Evolutionary conservation across 2,113 vertebrate species (phyloP), one percentile per base, ranked within the genome.

Genomic region (Hyperoodon ampullatus): DNA sequence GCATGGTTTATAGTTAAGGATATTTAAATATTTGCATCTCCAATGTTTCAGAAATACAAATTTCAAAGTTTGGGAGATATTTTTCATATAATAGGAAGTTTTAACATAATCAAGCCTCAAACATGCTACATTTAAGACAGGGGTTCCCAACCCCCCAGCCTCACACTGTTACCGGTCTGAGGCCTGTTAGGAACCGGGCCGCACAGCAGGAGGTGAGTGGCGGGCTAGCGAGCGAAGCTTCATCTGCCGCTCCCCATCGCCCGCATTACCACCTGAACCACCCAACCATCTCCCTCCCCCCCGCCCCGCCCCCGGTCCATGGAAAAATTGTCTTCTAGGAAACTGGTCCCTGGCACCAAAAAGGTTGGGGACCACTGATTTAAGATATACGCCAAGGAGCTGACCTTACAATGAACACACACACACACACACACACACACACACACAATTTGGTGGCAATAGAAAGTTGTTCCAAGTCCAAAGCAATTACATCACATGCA

Each of bases 21-120:
- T 78, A 75, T 80, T 82, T 86, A 82, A 91, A 83, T 81, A 85
- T 75, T 44, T 84, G 6, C 47, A 95, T 77, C 71, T 92, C 35
- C 33, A 94, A 53, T 60, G 13, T 88, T 82, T 94, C n/a, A 82
- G 82, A 78, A 81, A 39, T 74, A 93, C 30, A 71, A 35, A 90
- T 92, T 82, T 92, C 18, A 35, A 92, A 81, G 26, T 90, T 88
- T 77, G 9, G 75, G 33, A 72, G 15, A 53, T 85, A 21, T 24
- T 92, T 89, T 96, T 86, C 66, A 90, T 66, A 55, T 88, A 50
- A 68, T 81, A 16, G 44, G 30, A 85, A 68, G 33, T 80, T 88
- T 83, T 66, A 90, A 87, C 3, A 72, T 50, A 74, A 16, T 50
- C 3, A 90, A 53, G 16, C 24, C 21, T 93, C 5, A 6, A 33